These are phyloP conservation scores for Drosophila mulleri DNA, from an alignment of 2,888 invertebrate species.

Conservation along the genomic window DNA sequence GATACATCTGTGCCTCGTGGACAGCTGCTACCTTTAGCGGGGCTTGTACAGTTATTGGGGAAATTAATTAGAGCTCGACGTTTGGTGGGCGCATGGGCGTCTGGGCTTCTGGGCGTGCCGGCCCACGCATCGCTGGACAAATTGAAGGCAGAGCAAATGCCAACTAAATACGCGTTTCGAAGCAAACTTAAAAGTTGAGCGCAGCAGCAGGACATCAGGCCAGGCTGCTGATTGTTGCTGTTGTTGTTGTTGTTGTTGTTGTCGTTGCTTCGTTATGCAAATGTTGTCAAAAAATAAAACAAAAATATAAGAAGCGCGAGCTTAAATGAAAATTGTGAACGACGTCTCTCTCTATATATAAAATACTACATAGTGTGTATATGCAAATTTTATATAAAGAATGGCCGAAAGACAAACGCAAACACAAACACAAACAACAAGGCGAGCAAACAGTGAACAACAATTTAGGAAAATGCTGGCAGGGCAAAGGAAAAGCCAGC, in stretches of 20 bases:
- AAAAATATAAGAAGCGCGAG: conserved; percentile 46
- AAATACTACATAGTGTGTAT: conserved; percentile 61
- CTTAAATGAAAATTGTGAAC: conserved; percentile 70
- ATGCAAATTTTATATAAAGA: conserved; percentile 73
- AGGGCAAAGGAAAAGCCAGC: conserved; percentile 33
- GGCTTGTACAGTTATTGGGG: conserved; percentile 43
- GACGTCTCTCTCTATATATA: conserved; percentile 44
- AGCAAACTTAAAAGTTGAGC: conserved; percentile 49
- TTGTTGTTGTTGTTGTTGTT: conserved; percentile 15
- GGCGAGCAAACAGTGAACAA: conserved; percentile 47
- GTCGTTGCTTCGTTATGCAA: conserved; percentile 78
- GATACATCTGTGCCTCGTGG: conserved; percentile 25
- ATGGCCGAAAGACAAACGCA: conserved; percentile 65
- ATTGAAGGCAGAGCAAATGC: conserved; percentile 58
- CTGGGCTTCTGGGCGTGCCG: conserved; percentile 51
- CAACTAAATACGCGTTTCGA: conserved; percentile 65
- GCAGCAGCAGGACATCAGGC: conserved; percentile 12
- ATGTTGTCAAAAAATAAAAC: conserved; percentile 54
- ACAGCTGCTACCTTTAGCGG: conserved; percentile 51
- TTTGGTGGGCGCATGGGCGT: conserved; percentile 19
- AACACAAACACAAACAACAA: conserved; percentile 61
- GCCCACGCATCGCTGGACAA: conserved; percentile 56
- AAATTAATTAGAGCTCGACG: conserved; percentile 72
- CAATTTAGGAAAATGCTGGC: conserved; percentile 42
- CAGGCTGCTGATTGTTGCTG: background rate